Percentiles rank a stretch among this genome's conserved stretches.
Conservation (phyloP, 1,140 invertebrate species). For the Drosophila tani region DNA sequence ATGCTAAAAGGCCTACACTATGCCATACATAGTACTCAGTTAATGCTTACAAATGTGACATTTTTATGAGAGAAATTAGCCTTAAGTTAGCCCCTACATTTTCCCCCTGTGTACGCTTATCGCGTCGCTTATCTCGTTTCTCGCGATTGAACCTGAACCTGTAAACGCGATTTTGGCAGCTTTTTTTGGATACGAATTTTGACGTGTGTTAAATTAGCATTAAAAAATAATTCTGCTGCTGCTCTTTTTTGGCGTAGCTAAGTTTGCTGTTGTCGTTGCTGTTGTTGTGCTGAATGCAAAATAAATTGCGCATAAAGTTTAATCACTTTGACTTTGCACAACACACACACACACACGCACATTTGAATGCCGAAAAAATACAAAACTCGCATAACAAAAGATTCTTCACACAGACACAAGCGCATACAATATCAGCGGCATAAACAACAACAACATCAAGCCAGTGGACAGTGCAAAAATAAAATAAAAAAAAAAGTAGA, state of each 20-base stretch:
- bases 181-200: conserved; percentile 40
- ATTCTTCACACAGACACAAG: conserved; percentile 57
- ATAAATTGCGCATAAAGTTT: conserved; percentile 85
- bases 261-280: conserved; percentile 28
- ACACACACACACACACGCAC: conserved; percentile 19
- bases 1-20: too few relatives aligned
- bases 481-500: conserved; percentile 39
- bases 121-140: conserved; percentile 19
- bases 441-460: conserved; percentile 35
- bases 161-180: conserved; percentile 44
- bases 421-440: conserved; percentile 32
- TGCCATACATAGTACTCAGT: too few relatives aligned
- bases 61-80: conserved; percentile 1
- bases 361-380: conserved; percentile 65
- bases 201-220: conserved; percentile 59
- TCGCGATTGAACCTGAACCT: conserved; percentile 44
- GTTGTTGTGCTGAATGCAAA: conserved; percentile 72
- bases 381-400: conserved; percentile 75
- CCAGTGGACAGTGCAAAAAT: conserved; percentile 71
- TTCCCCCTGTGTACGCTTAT: conserved; percentile 27
- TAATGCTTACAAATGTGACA: too few relatives aligned
- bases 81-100: not conserved
- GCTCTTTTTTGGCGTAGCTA: conserved; percentile 25
- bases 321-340: conserved; percentile 82
- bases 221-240: conserved; percentile 59